Evolutionary conservation across 2,797 vertebrate species (phyloP).

Genomic region (Fratercula arctica): DNA sequence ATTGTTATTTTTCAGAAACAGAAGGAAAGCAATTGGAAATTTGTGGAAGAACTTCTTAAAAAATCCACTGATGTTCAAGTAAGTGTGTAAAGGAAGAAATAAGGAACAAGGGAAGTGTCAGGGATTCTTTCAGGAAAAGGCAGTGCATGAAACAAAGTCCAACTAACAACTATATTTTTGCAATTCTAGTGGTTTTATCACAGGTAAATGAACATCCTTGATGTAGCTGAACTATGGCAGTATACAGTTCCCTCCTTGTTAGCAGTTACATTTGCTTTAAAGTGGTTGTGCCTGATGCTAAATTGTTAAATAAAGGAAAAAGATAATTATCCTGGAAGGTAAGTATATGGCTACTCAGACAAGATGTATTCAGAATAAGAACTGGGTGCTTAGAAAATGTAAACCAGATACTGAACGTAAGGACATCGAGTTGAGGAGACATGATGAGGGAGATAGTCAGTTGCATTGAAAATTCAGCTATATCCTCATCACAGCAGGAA

Average conservation of each 20-base stretch:
- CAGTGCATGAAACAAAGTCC: neutral
- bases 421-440: slow-evolving; percentile 74
- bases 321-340: slow-evolving; percentile 72
- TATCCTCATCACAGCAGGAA: slow-evolving; percentile 81
- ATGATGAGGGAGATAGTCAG: slow-evolving; percentile 76
- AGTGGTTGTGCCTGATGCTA: slow-evolving; percentile 65
- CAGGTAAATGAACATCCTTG: slow-evolving; percentile 28
- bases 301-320: slow-evolving; percentile 74
- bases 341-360: slow-evolving; percentile 67
- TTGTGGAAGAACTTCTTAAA: slow-evolving; percentile 88
- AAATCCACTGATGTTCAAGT: slow-evolving; percentile 86
- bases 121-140: slow-evolving; percentile 31
- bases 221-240: neutral
- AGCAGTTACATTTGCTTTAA: slow-evolving; percentile 55
- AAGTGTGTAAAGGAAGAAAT: slow-evolving; percentile 33
- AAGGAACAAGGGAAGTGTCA: neutral
- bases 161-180: slow-evolving; percentile 19
- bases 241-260: slow-evolving; percentile 47
- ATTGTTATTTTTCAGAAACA: slow-evolving; percentile 78
- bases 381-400: slow-evolving; percentile 73
- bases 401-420: slow-evolving; percentile 65
- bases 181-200: slow-evolving; percentile 46
- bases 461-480: slow-evolving; percentile 78
- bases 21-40: slow-evolving; percentile 89
- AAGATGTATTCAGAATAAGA: slow-evolving; percentile 78